A percentile compares a stretch with the other conserved stretches of the same genome.
Evolutionary conservation across 1,140 invertebrate species (phyloP).

Genomic region (Atta texana): DNA sequence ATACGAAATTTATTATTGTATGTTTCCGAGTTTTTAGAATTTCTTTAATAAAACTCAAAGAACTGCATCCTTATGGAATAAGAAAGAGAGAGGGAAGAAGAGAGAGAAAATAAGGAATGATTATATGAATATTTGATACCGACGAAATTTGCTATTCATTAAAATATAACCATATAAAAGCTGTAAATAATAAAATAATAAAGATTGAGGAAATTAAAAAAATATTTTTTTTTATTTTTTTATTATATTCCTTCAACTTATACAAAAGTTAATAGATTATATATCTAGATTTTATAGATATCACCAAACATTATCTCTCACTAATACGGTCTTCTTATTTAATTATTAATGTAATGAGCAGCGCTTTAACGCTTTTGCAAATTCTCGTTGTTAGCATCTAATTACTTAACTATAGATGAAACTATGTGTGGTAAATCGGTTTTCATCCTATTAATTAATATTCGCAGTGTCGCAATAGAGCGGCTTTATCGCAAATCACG

Average conservation of each 20-base stretch:
- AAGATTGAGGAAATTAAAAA: neutral
- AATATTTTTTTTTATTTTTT: neutral
- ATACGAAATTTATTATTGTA: slow-evolving; percentile 24
- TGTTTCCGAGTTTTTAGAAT: neutral
- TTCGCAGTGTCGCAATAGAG: slow-evolving; percentile 7
- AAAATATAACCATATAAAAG: neutral
- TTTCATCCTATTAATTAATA: slow-evolving; percentile 48
- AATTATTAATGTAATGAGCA: slow-evolving; percentile 6
- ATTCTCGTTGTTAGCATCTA: slow-evolving; percentile 23
- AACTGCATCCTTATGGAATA: neutral
- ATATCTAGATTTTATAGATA: neutral
- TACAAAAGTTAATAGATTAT: neutral
- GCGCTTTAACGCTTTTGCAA: slow-evolving; percentile 17
- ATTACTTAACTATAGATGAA: slow-evolving; percentile 41
- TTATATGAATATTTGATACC: neutral
- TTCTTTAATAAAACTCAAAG: slow-evolving; percentile 2
- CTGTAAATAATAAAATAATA: neutral
- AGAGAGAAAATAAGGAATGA: neutral
- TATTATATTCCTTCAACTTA: neutral
- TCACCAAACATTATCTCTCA: neutral
- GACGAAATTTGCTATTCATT: neutral
- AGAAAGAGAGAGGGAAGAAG: neutral
- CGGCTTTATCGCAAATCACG: slow-evolving; percentile 29
- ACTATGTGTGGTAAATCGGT: slow-evolving; percentile 34
- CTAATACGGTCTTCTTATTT: neutral